A percentile compares a stretch with the other conserved stretches of the same genome.
Evolutionary conservation across 1,140 invertebrate genomes (phyloP).

Genomic region (Thalassaphorura encarpata): DNA sequence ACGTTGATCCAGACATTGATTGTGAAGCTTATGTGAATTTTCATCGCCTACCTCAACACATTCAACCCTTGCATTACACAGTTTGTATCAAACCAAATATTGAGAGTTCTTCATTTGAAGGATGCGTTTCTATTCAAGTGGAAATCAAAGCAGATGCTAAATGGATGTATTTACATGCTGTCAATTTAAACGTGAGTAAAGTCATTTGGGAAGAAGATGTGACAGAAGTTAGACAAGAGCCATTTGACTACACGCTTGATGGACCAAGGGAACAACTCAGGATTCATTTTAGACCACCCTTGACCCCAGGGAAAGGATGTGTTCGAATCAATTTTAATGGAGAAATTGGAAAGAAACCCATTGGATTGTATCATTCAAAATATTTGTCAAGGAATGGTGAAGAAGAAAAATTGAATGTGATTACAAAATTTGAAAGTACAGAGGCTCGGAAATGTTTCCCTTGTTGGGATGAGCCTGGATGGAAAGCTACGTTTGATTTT

Average conservation of each 20-base stretch:
- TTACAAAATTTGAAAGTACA: constrained; percentile 3
- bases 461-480: constrained; percentile 33
- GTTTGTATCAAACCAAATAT: constrained; percentile 20
- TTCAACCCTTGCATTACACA: constrained; percentile 11
- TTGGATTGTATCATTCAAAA: constrained; percentile 9
- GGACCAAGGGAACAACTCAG: not conserved
- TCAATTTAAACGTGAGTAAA: constrained; percentile 59
- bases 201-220: constrained; percentile 36
- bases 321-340: constrained; percentile 20
- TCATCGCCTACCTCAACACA: constrained; percentile 5
- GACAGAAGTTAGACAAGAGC: constrained; percentile 9
- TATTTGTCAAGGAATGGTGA: not conserved
- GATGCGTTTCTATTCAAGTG: constrained; percentile 4
- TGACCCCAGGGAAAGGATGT: constrained; percentile 3
- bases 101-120: constrained; percentile 11
- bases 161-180: constrained; percentile 62
- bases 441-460: not conserved
- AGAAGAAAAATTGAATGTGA: not conserved
- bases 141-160: constrained; percentile 54
- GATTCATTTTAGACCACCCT: constrained; percentile 15
- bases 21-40: too few species aligned
- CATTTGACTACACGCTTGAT: not conserved
- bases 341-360: not conserved
- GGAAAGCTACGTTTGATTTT: constrained; percentile 48
- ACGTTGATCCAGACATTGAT: too few species aligned